Evolutionary conservation across 2,113 vertebrate genomes (phyloP), one percentile per base, ranked within the genome.

Genomic region (Lamprologus speciosus): DNA sequence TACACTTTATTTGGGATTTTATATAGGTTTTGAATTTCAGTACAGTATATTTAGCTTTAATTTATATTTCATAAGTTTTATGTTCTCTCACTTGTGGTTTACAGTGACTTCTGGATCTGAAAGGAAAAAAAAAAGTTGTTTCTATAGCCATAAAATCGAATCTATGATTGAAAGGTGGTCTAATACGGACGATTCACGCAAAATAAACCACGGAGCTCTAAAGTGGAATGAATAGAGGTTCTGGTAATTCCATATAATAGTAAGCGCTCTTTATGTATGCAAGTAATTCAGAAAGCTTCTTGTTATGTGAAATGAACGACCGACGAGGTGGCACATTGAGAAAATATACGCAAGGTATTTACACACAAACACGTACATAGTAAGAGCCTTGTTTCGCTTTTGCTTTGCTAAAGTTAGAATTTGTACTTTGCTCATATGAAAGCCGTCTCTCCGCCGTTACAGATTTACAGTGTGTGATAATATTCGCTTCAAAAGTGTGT

Each of bases 401-500:
- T 47, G 23, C 40, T 47, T 75, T 17, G 21, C 13, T 47, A 17
- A 28, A 75, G 17, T 26, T 28, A 47, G 3, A 16, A 42, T 16
- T 23, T 14, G 12, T 70, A 23, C n/a, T 16, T 75, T 19, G 14
- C 9, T 75, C 0, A 26, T 10, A 12, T 28, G 9, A 28, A 47
- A 70, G 3, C 37, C 37, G 8, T 42, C 13, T 42, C n/a, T 42
- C 12, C 2, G 23, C 42, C 14, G 4, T 75, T 47, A 47, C 3
- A 28, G 9, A 75, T 19, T 75, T 11, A 47, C 42, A 28, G 5
- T 9, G 8, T 70, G 12, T 6, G 8, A 70, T 28, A 5, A 75
- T 28, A 26, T 47, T 75, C 3, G 23, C 9, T 75, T 47, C 42
- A 47, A 75, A 47, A 75, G 9, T 1, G 14, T 2, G 96, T 96